These are phyloP conservation scores for Molothrus ater DNA, from an alignment of 2,797 vertebrate genomes.

Conservation along the genomic window DNA sequence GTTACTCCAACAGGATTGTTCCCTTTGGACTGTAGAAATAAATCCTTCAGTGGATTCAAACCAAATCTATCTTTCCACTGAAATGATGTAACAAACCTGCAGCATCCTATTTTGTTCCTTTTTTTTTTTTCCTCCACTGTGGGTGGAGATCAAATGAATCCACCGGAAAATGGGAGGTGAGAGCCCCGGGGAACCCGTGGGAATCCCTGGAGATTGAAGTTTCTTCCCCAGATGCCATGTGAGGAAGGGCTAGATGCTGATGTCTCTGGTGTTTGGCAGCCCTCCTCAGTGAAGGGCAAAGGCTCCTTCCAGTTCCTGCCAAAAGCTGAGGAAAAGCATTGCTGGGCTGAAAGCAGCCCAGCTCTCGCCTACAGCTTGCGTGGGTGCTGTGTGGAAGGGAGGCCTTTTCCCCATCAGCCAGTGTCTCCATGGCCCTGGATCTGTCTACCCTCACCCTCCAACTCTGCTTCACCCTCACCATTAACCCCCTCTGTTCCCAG, in stretches of 20 bases:
- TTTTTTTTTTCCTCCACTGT: not conserved
- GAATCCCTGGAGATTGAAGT: not conserved
- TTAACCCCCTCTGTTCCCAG: not conserved
- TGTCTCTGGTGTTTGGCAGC: not conserved
- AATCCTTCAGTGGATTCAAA: not conserved
- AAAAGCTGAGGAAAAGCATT: not conserved
- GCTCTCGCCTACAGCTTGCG: not conserved
- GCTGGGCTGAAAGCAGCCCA: not conserved
- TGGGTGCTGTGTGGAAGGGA: not conserved
- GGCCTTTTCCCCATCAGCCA: not conserved
- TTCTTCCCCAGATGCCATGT: not conserved
- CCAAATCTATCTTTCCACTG: not conserved
- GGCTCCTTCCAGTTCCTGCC: not conserved
- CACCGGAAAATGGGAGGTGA: not conserved
- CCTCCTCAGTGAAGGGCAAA: not conserved
- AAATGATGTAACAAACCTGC: not conserved
- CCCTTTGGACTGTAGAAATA: not conserved
- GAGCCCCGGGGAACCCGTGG: not conserved
- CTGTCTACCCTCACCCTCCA: not conserved
- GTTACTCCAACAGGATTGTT: not conserved
- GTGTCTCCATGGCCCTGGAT: not conserved
- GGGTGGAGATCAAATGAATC: not conserved
- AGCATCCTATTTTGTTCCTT: not conserved
- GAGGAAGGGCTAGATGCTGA: not conserved
- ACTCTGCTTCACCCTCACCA: fast-evolving